phyloP scores from a whole-genome alignment of 2,888 invertebrate species.

The Standfussiana lucernea region DNA sequence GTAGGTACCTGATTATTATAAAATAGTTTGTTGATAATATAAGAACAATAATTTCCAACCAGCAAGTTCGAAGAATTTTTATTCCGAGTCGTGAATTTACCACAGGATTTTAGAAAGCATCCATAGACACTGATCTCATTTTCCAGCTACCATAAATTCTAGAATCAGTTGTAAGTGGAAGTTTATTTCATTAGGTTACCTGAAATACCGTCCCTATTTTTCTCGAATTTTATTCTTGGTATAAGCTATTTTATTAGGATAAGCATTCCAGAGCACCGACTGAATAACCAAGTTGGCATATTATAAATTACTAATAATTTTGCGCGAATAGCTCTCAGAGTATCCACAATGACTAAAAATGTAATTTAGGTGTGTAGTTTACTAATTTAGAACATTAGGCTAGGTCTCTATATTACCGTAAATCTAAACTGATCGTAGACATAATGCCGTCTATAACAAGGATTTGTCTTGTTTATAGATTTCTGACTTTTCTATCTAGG shows the following conservation, averaged over 20 bases:
- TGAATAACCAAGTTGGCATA: background rate
- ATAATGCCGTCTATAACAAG: background rate
- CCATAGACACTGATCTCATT: conserved; percentile 1
- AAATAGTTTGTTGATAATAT: background rate
- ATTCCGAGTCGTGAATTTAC: conserved; percentile 11
- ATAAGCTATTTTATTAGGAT: background rate
- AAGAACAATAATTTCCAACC: background rate
- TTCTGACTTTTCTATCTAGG: too few relatives aligned
- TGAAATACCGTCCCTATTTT: background rate
- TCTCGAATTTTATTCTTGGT: conserved; percentile 1
- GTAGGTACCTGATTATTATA: too few relatives aligned
- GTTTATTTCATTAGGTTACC: conserved; percentile 3
- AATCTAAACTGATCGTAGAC: background rate
- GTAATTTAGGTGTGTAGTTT: background rate
- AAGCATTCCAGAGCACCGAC: background rate
- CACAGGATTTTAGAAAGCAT: conserved; percentile 13
- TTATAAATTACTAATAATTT: conserved; percentile 1
- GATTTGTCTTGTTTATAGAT: background rate
- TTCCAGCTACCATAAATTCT: background rate
- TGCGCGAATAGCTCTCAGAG: background rate
- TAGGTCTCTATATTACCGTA: background rate
- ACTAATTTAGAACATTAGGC: background rate
- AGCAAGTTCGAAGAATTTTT: background rate
- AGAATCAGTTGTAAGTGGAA: conserved; percentile 9
- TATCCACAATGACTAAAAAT: background rate